A percentile compares a stretch with the other conserved stretches of the same genome.
Evolutionary conservation across 2,888 invertebrate species (phyloP).

Genomic region (Hyposoter dolosus): DNA sequence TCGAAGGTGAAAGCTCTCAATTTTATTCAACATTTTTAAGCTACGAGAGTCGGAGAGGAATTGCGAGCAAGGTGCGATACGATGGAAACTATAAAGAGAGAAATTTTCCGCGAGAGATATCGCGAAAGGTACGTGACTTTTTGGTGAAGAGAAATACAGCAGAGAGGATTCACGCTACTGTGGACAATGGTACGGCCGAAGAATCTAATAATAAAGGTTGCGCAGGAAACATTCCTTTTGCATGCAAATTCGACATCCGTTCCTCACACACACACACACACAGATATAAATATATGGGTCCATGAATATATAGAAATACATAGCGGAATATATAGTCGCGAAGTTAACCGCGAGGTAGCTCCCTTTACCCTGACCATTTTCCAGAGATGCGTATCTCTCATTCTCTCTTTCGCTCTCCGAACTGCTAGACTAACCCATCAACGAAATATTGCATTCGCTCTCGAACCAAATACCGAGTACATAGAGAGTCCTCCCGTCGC

Average conservation of each 20-base stretch:
- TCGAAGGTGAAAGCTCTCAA: conserved; percentile 16
- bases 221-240: conserved; percentile 72
- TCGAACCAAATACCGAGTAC: neutral
- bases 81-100: conserved; percentile 18
- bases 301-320: neutral
- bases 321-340: conserved; percentile 26
- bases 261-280: conserved; percentile 14
- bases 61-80: conserved; percentile 17
- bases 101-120: conserved; percentile 47
- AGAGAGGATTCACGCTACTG: conserved; percentile 36
- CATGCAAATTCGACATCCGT: conserved; percentile 74
- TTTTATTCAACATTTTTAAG: conserved; percentile 30
- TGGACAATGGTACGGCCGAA: conserved; percentile 69
- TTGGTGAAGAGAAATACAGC: conserved; percentile 42
- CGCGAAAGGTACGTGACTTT: conserved; percentile 45
- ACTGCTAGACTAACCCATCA: conserved; percentile 31
- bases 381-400: conserved; percentile 28
- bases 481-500: conserved; percentile 67
- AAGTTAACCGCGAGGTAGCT: conserved; percentile 51
- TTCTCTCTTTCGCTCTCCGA: conserved; percentile 49
- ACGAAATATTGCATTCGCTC: conserved; percentile 2
- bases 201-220: conserved; percentile 76
- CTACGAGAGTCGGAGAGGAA: neutral
- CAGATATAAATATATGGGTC: neutral
- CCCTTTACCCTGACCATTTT: conserved; percentile 41